Conservation (phyloP, 2,797 vertebrate genomes). For the Vultur gryphus region DNA sequence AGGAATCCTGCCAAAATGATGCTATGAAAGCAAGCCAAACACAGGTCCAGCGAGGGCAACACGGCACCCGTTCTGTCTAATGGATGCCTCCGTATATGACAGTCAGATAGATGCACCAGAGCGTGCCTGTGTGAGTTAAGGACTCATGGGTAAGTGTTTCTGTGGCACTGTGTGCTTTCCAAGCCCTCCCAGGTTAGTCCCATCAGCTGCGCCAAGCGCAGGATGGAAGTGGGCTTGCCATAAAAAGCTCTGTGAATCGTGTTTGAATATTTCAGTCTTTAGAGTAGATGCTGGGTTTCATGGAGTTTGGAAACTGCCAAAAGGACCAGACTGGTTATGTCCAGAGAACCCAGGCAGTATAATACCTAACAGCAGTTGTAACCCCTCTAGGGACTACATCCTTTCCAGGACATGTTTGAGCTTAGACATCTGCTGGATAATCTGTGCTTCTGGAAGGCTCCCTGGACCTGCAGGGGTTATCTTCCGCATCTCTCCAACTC, state of each 20-base stretch:
- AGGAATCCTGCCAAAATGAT: not conserved
- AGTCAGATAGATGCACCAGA: not conserved
- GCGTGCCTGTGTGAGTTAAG: not conserved
- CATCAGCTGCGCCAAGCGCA: accelerated
- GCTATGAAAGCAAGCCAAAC: not conserved
- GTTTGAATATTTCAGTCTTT: not conserved
- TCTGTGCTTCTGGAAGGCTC: not conserved
- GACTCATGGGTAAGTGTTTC: not conserved
- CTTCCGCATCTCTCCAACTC: not conserved
- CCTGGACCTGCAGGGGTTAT: not conserved
- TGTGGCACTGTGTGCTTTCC: not conserved
- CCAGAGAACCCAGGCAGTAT: not conserved
- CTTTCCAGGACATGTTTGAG: not conserved
- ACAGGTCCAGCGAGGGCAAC: not conserved
- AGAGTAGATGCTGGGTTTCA: not conserved
- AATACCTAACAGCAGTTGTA: not conserved
- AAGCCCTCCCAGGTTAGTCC: not conserved
- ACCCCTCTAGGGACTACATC: not conserved
- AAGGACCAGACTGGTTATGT: not conserved
- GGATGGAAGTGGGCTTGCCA: not conserved
- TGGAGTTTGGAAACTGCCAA: not conserved
- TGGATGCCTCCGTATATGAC: not conserved
- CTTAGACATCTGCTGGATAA: not conserved
- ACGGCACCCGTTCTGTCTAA: accelerated
- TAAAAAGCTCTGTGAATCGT: not conserved